Conservation (phyloP, 1,140 invertebrate species). For the Lepidostoma basale region DNA sequence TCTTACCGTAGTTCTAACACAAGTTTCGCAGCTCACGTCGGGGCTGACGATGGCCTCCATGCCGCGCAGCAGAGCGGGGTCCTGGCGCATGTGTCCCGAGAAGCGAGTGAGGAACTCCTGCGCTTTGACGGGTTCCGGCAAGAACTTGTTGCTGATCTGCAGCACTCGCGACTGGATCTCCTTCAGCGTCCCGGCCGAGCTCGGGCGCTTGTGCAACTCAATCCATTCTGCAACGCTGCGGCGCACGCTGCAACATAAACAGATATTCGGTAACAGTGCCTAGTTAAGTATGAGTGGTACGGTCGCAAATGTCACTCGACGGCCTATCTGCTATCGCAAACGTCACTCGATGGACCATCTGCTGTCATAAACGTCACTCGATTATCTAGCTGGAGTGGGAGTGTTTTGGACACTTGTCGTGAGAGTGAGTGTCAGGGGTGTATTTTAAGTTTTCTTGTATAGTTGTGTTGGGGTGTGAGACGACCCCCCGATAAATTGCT, state of each 20-base stretch:
- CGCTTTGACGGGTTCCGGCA: constrained; percentile 93
- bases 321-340: no score
- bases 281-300: no score
- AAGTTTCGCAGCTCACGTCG: constrained; percentile 89
- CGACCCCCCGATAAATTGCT: no score
- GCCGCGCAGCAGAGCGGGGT: constrained; percentile 75
- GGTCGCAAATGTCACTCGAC: no score
- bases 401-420: no score
- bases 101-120: constrained; percentile 92
- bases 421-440: no score
- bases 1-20: constrained; percentile 78
- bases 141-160: constrained; percentile 66
- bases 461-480: no score
- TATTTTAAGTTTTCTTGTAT: no score
- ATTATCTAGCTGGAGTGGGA: no score
- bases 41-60: constrained; percentile 87
- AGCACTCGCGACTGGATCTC: constrained; percentile 65
- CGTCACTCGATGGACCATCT: no score
- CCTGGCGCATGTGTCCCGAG: constrained; percentile 79
- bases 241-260: constrained; percentile 65
- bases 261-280: neutral
- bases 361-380: no score
- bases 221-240: constrained; percentile 85
- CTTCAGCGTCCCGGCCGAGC: constrained; percentile 67
- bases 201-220: constrained; percentile 75